These are phyloP conservation scores for Pampusana beccarii DNA, from an alignment of 2,113 vertebrate genomes.

Conservation along the genomic window DNA sequence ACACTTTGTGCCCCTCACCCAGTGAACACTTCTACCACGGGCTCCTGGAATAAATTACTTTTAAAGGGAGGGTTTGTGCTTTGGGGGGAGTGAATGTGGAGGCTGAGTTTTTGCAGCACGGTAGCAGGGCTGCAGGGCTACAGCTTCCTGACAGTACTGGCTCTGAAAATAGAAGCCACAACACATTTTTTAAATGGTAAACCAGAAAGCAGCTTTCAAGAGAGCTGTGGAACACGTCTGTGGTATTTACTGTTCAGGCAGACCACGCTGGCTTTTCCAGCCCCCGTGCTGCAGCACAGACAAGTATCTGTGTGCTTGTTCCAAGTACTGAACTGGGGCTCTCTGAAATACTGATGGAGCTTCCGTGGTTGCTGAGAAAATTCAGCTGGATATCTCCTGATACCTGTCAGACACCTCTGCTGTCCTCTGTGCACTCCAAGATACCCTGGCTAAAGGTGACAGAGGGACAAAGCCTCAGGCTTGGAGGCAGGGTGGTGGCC, in stretches of 20 bases:
- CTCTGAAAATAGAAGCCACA: slow-evolving; percentile 53
- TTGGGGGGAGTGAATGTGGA: background rate
- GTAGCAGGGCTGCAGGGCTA: background rate
- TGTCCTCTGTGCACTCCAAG: background rate
- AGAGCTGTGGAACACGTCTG: slow-evolving; percentile 17
- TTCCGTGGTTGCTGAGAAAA: background rate
- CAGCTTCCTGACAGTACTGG: background rate
- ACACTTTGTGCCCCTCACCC: background rate
- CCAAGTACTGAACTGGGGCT: background rate
- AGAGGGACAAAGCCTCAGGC: background rate
- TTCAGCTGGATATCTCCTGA: background rate
- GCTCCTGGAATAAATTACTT: background rate
- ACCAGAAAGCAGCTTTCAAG: slow-evolving; percentile 45
- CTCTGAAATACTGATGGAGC: background rate
- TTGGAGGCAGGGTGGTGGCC: background rate
- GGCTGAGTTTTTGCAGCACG: background rate
- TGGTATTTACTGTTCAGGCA: slow-evolving; percentile 20
- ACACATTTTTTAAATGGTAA: slow-evolving; percentile 22
- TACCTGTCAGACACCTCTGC: background rate
- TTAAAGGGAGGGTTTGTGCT: background rate
- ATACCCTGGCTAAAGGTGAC: background rate
- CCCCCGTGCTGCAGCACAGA: background rate
- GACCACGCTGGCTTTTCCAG: slow-evolving; percentile 21
- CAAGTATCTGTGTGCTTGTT: background rate
- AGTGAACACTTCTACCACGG: rapidly evolving